Base-by-base conservation (phyloP, 2,888 invertebrate species). In the Pheosia gnoma region DNA sequence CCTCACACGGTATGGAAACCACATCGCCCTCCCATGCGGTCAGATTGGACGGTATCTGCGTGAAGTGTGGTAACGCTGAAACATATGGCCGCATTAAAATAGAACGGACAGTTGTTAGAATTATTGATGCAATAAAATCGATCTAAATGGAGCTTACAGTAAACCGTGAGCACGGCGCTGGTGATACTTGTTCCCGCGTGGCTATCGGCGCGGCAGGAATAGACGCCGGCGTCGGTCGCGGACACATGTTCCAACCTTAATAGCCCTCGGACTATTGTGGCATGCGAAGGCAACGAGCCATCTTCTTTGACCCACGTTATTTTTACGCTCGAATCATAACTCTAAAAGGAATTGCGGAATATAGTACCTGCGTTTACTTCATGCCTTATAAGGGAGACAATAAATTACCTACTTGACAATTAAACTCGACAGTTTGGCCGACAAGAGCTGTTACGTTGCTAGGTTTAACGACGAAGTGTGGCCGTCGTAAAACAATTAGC, bases 181-280 rank as follows among this genome's bases (percentile, higher is more conserved):
- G 98, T 97, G 74, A 97, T 96, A 74, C 98, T 96, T 65, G 96
- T 95, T 37, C 98, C 98, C 63, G 98, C 98, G 72, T 96, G 95
- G 90, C 98, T 98, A 84, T 97, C 97, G 41, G 98, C 98, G 77
- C 97, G 96, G 91, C 98, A 98, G 77, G 98, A 96, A 91, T 98
- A 98, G 79, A 97, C 94, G 60, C 98, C 98, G 83, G 98, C 97
- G 87, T 98, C 98, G 70, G 95, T 95, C 25, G 97, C 95, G 74
- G 96, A 96, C 70, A 98, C 97, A 85, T 96, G 96, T 82, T 97
- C 97, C 79, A 98, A 96, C 74, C 96, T 95, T 77, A 98, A 85
- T 80, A 89, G 79, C 71, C 93, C 93, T 61, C 92, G 87, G 67
- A 87, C 85, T 78, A 91, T 85, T 71, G 89, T 85, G 51, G 93